Evolutionary conservation across 1,140 invertebrate species (phyloP).

Genomic region (Episyrphus balteatus): DNA sequence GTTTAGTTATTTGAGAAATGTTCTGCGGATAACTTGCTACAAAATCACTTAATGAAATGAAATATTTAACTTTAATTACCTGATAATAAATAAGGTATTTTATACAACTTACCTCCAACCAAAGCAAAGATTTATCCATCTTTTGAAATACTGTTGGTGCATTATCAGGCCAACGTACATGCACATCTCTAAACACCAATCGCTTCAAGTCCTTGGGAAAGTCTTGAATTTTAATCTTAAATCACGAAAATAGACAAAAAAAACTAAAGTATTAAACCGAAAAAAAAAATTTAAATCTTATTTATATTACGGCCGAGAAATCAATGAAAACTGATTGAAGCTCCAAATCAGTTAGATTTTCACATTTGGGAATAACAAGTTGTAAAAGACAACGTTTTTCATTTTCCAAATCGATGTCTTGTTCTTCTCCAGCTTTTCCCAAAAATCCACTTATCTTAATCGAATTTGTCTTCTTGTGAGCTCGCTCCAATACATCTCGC

Average conservation of each 20-base stretch:
- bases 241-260: too few species aligned
- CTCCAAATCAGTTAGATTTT: constrained; percentile 38
- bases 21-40: too few species aligned
- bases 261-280: too few species aligned
- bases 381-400: constrained; percentile 25
- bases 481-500: constrained; percentile 36
- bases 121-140: constrained; percentile 44
- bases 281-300: constrained; percentile 1
- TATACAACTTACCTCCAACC: constrained; percentile 43
- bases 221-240: constrained; percentile 40
- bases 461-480: constrained; percentile 37
- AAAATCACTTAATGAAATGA: too few species aligned
- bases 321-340: constrained; percentile 42
- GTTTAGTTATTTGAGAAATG: too few species aligned
- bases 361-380: constrained; percentile 22
- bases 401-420: constrained; percentile 25
- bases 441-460: constrained; percentile 36
- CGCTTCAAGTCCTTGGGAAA: constrained; percentile 45
- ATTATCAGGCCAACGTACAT: constrained; percentile 37
- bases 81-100: too few species aligned
- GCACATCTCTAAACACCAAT: constrained; percentile 45
- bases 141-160: constrained; percentile 43
- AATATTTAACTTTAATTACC: too few species aligned
- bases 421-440: constrained; percentile 22
- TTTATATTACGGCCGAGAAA: constrained; percentile 34